These are phyloP conservation scores for Cylloceria caligata DNA, from an alignment of 2,888 invertebrate genomes.

Conservation along the genomic window DNA sequence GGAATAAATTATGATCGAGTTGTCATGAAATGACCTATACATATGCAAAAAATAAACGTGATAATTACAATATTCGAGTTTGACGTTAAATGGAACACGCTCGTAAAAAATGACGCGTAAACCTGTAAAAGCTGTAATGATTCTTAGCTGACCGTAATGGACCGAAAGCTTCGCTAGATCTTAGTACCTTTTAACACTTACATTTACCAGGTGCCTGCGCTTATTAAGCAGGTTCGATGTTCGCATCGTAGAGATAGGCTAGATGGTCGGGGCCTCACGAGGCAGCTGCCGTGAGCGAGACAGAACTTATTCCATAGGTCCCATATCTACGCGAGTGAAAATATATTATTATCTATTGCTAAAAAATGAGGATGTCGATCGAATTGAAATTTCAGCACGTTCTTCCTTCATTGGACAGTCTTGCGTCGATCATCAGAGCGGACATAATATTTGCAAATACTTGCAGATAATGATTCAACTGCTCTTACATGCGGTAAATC, in stretches of 20 bases:
- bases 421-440: too few relatives aligned
- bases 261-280: conserved; percentile 28
- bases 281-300: conserved; percentile 51
- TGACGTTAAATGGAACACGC: conserved; percentile 6
- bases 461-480: not conserved
- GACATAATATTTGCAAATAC: not conserved
- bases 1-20: not conserved
- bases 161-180: conserved; percentile 25
- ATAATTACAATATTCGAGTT: conserved; percentile 13
- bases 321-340: conserved; percentile 19
- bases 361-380: not conserved
- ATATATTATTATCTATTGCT: not conserved
- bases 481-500: too few relatives aligned
- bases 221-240: conserved; percentile 55
- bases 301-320: conserved; percentile 8
- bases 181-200: conserved; percentile 30
- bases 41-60: conserved; percentile 30
- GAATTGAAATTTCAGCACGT: not conserved
- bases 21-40: conserved; percentile 6
- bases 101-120: conserved; percentile 1
- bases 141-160: not conserved
- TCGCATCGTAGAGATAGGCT: conserved; percentile 32
- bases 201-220: conserved; percentile 64
- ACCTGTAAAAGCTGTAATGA: conserved; percentile 19
- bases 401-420: too few relatives aligned